Percentiles rank a stretch among this genome's conserved stretches.
phyloP scores from a whole-genome alignment of 2,113 vertebrate species.

The Xenopus borealis region DNA sequence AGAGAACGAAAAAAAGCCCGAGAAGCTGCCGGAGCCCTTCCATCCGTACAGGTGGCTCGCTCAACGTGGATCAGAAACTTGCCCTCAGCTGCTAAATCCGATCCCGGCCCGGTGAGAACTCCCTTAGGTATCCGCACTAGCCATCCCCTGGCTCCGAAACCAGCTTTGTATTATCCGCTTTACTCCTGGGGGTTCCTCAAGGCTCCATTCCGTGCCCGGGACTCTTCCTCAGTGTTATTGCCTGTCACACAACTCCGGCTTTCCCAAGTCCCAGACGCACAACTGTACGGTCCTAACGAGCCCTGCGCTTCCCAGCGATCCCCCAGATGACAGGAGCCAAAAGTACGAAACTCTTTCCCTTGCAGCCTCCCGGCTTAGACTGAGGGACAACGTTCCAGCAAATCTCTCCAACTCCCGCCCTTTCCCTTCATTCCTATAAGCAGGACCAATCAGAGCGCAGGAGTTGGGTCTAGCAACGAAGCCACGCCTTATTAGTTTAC shows the following conservation, averaged over 20 bases:
- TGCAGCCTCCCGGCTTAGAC: slow-evolving; percentile 22
- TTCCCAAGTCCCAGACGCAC: not conserved
- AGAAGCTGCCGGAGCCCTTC: slow-evolving; percentile 24
- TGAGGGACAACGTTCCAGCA: slow-evolving; percentile 13
- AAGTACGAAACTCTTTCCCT: not conserved
- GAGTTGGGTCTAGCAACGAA: not conserved
- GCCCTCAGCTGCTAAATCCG: slow-evolving; percentile 12
- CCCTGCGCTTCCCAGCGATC: not conserved
- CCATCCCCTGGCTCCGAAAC: slow-evolving; percentile 25
- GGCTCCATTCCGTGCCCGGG: slow-evolving; percentile 11
- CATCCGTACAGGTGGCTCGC: slow-evolving; percentile 11
- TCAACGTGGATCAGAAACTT: slow-evolving; percentile 17
- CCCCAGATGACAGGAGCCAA: not conserved
- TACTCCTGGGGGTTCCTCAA: slow-evolving; percentile 2
- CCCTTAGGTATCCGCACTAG: slow-evolving; percentile 31
- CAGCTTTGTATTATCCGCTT: slow-evolving; percentile 10
- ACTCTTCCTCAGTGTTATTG: not conserved
- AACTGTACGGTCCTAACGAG: not conserved
- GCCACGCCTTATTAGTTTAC: not conserved
- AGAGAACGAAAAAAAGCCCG: slow-evolving; percentile 37
- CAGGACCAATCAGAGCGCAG: slow-evolving; percentile 1
- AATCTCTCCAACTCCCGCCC: slow-evolving; percentile 23
- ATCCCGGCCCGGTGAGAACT: no score
- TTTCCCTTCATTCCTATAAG: not conserved
- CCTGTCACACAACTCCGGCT: not conserved